phyloP scores from a whole-genome alignment of 2,888 invertebrate genomes.

The Prenolepis imparis region DNA sequence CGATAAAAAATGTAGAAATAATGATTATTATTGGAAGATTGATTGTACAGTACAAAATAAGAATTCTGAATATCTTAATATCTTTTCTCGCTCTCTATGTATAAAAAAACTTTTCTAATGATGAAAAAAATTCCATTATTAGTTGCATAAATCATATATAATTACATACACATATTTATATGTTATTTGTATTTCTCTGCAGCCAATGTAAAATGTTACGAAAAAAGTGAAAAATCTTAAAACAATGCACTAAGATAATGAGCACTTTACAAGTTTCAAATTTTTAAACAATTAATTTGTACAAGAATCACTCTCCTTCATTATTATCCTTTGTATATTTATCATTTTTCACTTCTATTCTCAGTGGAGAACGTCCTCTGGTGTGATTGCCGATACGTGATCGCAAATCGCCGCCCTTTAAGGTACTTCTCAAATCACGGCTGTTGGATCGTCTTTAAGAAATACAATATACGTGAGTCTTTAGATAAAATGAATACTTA shows the following conservation, averaged over 20 bases:
- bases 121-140: slow-evolving; percentile 21
- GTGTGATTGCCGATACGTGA: slow-evolving; percentile 81
- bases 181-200: neutral
- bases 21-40: slow-evolving; percentile 41
- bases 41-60: slow-evolving; percentile 2
- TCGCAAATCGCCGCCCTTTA: slow-evolving; percentile 79
- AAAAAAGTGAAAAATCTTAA: slow-evolving; percentile 22
- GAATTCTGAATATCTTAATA: neutral
- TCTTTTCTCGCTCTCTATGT: neutral
- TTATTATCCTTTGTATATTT: slow-evolving; percentile 79
- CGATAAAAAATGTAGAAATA: slow-evolving; percentile 31
- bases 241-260: neutral
- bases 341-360: slow-evolving; percentile 85
- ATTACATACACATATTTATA: neutral
- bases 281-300: slow-evolving; percentile 16
- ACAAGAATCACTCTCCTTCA: slow-evolving; percentile 72
- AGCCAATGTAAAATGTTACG: slow-evolving; percentile 20
- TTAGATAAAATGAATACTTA: neutral
- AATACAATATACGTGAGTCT: neutral
- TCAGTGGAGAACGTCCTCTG: slow-evolving; percentile 83
- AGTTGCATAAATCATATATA: slow-evolving; percentile 3
- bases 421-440: slow-evolving; percentile 67
- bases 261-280: slow-evolving; percentile 23
- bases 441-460: slow-evolving; percentile 70
- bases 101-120: slow-evolving; percentile 19